Percentiles rank a stretch among this genome's conserved stretches.
Evolutionary conservation across 2,113 vertebrate species (phyloP).

Genomic region (Chlorodrepanis virens): DNA sequence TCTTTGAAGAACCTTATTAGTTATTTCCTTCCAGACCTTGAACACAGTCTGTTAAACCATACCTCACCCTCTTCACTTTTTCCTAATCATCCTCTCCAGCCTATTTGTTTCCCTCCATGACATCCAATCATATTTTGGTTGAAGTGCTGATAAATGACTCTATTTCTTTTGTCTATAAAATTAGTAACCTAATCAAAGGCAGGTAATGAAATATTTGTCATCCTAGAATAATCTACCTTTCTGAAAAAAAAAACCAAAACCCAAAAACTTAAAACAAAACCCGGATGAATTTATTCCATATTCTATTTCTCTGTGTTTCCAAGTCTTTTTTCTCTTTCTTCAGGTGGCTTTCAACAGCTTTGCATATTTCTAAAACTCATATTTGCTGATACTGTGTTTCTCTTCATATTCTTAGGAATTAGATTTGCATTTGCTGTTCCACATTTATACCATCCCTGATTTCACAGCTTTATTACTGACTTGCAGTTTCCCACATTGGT

Average conservation of each 20-base stretch:
- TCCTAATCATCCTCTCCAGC: not conserved
- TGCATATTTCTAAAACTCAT: not conserved
- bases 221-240: not conserved
- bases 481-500: not conserved
- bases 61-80: not conserved
- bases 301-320: not conserved
- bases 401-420: not conserved
- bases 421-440: not conserved
- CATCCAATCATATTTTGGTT: not conserved
- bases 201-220: slow-evolving; percentile 8
- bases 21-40: not conserved
- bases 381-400: not conserved
- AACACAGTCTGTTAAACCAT: not conserved
- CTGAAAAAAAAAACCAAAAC: not conserved
- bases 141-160: not conserved
- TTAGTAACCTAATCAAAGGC: slow-evolving; percentile 27
- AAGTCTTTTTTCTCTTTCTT: not conserved
- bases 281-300: not conserved
- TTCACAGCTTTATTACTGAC: not conserved
- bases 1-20: not conserved
- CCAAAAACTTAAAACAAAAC: not conserved
- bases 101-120: not conserved
- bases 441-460: not conserved
- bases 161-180: slow-evolving; percentile 12
- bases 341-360: not conserved